Percentiles rank a stretch among this genome's conserved stretches.
These are phyloP conservation scores for Mamestra brassicae DNA, from an alignment of 2,888 invertebrate genomes.

Conservation along the genomic window DNA sequence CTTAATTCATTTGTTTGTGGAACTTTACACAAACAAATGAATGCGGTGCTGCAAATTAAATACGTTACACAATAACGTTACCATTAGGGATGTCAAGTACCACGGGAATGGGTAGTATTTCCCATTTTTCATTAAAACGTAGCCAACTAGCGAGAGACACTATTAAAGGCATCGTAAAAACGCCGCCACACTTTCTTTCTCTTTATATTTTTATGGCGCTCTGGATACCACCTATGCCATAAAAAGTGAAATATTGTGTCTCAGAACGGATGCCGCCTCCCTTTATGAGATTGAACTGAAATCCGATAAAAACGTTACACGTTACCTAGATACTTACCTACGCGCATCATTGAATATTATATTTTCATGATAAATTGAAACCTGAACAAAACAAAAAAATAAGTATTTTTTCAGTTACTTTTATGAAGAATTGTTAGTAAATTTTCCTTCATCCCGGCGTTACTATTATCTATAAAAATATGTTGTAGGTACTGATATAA, in stretches of 20 bases:
- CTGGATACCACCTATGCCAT: constrained; percentile 86
- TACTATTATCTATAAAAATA: background rate
- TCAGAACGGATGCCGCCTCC: constrained; percentile 83
- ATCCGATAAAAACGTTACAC: constrained; percentile 79
- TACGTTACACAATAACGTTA: constrained; percentile 35
- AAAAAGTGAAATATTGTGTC: constrained; percentile 89
- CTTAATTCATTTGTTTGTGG: constrained; percentile 53
- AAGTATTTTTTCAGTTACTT: background rate
- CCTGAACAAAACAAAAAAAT: background rate
- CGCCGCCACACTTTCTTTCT: constrained; percentile 81
- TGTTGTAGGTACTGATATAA: background rate
- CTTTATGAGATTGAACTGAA: constrained; percentile 86
- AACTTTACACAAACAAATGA: constrained; percentile 52
- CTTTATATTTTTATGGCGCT: constrained; percentile 85
- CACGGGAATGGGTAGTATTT: constrained; percentile 14
- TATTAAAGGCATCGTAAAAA: constrained; percentile 84
- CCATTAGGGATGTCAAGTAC: constrained; percentile 6
- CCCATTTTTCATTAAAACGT: constrained; percentile 62
- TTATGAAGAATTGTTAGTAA: background rate
- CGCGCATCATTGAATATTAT: constrained; percentile 21
- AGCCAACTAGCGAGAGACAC: constrained; percentile 77
- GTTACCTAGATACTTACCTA: constrained; percentile 34
- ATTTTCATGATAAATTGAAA: background rate
- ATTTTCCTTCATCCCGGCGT: background rate
- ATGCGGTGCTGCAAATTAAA: constrained; percentile 58